Percentiles rank a stretch among this genome's conserved stretches.
These are phyloP conservation scores for Cosmopolites sordidus DNA, from an alignment of 2,888 invertebrate genomes.

Conservation along the genomic window DNA sequence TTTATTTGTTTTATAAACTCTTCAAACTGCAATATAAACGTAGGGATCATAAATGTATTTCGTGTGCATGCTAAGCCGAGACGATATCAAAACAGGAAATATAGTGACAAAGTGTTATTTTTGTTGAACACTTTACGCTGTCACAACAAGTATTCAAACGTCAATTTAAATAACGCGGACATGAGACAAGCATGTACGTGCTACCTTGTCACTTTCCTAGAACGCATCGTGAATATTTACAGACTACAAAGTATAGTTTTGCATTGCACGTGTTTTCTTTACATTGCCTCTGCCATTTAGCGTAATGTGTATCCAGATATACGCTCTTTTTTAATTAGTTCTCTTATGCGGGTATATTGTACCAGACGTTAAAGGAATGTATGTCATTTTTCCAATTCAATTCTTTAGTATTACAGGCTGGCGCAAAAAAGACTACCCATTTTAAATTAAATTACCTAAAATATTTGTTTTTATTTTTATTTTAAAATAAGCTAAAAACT, in stretches of 20 bases:
- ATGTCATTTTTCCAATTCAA: too few species aligned
- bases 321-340: not conserved
- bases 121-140: slow-evolving; percentile 38
- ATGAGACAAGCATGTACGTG: slow-evolving; percentile 42
- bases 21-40: too few species aligned
- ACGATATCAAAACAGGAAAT: slow-evolving; percentile 34
- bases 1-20: too few species aligned
- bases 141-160: slow-evolving; percentile 43
- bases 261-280: slow-evolving; percentile 20
- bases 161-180: slow-evolving; percentile 42
- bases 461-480: too few species aligned
- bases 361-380: too few species aligned
- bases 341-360: not conserved
- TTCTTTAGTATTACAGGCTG: too few species aligned
- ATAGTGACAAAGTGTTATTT: slow-evolving; percentile 43
- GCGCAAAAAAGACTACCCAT: too few species aligned
- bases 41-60: too few species aligned
- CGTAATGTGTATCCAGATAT: not conserved
- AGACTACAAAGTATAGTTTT: slow-evolving; percentile 6
- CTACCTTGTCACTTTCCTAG: slow-evolving; percentile 42
- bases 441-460: too few species aligned
- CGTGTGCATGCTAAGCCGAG: slow-evolving; percentile 13
- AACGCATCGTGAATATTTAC: slow-evolving; percentile 12
- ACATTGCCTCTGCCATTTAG: slow-evolving; percentile 3
- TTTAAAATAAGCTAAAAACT: too few species aligned